Conservation (phyloP, 2,113 vertebrate genomes). For the Nibea coibor region DNA sequence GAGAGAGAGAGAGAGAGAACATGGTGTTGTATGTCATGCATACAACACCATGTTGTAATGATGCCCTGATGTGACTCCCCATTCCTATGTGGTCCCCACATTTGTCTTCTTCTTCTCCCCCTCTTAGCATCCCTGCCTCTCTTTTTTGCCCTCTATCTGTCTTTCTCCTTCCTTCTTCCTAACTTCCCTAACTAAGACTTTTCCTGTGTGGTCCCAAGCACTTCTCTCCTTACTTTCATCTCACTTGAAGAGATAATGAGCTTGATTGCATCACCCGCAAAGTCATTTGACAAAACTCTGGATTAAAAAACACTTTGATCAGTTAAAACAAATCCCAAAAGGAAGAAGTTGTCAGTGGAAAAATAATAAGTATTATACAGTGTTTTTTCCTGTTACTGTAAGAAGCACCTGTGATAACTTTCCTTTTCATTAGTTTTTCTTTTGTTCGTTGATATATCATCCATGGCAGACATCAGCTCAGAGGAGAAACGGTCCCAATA, state of each 20-base stretch:
- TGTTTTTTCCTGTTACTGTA: constrained; percentile 5
- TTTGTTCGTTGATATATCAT: constrained; percentile 19
- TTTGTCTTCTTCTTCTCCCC: background rate
- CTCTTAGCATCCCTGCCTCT: background rate
- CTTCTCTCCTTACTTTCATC: constrained; percentile 65
- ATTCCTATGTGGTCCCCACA: constrained; percentile 24
- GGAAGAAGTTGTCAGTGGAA: constrained; percentile 31
- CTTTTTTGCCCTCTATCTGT: constrained; percentile 29
- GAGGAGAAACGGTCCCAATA: constrained; percentile 1
- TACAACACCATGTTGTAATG: constrained; percentile 5
- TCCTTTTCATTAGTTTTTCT: background rate
- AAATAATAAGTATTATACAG: background rate
- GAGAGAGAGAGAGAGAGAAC: constrained; percentile 17
- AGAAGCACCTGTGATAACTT: constrained; percentile 19
- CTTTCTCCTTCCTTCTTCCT: constrained; percentile 53
- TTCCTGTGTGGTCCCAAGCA: constrained; percentile 68
- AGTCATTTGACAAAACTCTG: constrained; percentile 64
- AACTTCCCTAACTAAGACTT: constrained; percentile 40
- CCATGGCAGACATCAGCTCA: constrained; percentile 13
- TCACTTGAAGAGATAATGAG: constrained; percentile 66
- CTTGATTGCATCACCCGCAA: constrained; percentile 68
- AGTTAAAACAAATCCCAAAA: constrained; percentile 30
- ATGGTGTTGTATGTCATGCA: constrained; percentile 6
- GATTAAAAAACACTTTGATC: constrained; percentile 60
- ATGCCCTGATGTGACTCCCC: constrained; percentile 48